A percentile compares a stretch with the other conserved stretches of the same genome.
phyloP scores from a whole-genome alignment of 2,113 vertebrate species.

The Furnarius figulus region DNA sequence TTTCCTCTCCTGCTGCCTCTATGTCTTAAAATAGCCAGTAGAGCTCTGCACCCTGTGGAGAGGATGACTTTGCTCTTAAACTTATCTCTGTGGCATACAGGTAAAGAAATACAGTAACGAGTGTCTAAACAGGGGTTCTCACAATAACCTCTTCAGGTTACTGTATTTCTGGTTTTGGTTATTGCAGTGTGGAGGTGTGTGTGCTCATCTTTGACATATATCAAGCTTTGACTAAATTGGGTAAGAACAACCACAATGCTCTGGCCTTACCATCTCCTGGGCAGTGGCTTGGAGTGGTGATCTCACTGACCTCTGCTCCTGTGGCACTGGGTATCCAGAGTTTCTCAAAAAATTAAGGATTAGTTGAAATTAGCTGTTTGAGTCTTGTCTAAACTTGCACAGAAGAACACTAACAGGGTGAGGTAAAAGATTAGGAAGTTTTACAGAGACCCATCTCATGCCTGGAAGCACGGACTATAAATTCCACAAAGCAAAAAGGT shows the following conservation, averaged over 20 bases:
- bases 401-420: not conserved
- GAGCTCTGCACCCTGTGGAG: conserved; percentile 37
- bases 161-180: not conserved
- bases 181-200: not conserved
- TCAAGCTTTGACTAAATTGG: not conserved
- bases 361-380: not conserved
- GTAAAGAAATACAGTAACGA: not conserved
- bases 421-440: not conserved
- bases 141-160: not conserved
- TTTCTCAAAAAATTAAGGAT: not conserved
- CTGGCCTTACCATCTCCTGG: not conserved
- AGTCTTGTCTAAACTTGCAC: not conserved
- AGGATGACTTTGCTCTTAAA: conserved; percentile 48
- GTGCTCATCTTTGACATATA: not conserved
- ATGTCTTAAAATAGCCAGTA: conserved; percentile 52
- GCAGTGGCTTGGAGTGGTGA: not conserved
- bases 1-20: conserved; percentile 47
- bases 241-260: not conserved
- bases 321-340: not conserved
- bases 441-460: not conserved
- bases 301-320: not conserved
- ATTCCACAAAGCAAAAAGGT: not conserved
- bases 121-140: not conserved
- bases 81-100: not conserved
- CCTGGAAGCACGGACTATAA: not conserved